Conservation (phyloP, 1,140 invertebrate genomes). For the Adelges cooleyi region DNA sequence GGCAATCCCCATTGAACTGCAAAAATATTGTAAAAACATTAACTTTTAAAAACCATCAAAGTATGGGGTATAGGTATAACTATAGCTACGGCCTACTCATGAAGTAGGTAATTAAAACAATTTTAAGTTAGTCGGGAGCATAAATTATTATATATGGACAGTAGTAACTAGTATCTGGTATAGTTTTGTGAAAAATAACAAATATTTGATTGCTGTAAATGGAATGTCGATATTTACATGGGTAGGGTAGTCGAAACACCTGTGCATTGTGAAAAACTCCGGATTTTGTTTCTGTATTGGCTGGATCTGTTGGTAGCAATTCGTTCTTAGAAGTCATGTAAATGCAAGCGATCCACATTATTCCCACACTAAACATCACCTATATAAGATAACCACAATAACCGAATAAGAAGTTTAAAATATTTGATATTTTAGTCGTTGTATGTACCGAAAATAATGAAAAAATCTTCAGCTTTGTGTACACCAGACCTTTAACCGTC, state of each 20-base stretch:
- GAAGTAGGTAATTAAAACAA: too few relatives aligned
- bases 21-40: too few relatives aligned
- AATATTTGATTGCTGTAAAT: too few relatives aligned
- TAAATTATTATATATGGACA: too few relatives aligned
- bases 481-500: background rate
- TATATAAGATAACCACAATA: background rate
- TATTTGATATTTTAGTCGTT: too few relatives aligned
- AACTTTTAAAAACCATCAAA: too few relatives aligned
- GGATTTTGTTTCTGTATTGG: conserved; percentile 1
- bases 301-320: background rate
- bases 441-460: conserved; percentile 1
- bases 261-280: conserved; percentile 5
- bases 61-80: too few relatives aligned
- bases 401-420: too few relatives aligned
- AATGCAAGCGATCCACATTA: conserved; percentile 1
- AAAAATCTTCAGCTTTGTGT: background rate
- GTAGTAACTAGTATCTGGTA: too few relatives aligned
- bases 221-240: background rate
- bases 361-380: background rate
- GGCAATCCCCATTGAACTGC: conserved; percentile 20
- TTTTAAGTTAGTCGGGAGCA: too few relatives aligned
- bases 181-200: too few relatives aligned
- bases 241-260: background rate
- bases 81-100: too few relatives aligned
- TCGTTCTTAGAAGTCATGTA: background rate